Conservation (phyloP, 2,888 invertebrate genomes). For the Melanostoma scalare region DNA sequence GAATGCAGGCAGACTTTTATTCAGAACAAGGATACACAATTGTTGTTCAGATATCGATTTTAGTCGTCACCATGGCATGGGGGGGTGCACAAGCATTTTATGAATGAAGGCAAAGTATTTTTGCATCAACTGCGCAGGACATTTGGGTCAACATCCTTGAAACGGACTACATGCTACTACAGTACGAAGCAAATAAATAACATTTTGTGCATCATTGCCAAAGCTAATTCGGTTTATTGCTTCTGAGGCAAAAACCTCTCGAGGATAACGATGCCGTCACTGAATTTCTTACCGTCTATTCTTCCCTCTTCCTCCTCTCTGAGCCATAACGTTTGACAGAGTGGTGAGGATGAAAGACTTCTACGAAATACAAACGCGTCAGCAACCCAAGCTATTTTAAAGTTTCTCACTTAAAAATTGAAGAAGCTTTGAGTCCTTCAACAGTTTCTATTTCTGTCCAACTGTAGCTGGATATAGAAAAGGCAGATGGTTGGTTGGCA, state of each 20-base stretch:
- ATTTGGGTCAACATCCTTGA: conserved; percentile 80
- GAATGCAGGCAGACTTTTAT: conserved; percentile 38
- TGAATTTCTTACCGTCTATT: conserved; percentile 11
- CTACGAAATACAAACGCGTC: background rate
- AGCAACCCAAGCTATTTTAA: too few species aligned
- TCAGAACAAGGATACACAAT: conserved; percentile 59
- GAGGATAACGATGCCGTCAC: conserved; percentile 48
- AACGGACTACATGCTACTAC: conserved; percentile 49
- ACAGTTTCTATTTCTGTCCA: too few species aligned
- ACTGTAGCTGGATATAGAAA: too few species aligned
- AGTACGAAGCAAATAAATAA: conserved; percentile 5
- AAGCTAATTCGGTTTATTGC: background rate
- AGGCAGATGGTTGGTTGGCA: too few species aligned
- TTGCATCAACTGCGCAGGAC: conserved; percentile 77
- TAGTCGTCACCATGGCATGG: conserved; percentile 46
- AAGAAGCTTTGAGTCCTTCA: too few species aligned
- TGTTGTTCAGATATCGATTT: conserved; percentile 48
- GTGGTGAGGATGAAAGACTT: background rate
- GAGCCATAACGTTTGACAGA: background rate
- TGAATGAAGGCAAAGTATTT: conserved; percentile 67
- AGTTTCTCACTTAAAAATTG: too few species aligned
- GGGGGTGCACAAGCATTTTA: conserved; percentile 18
- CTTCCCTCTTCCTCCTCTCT: too few species aligned
- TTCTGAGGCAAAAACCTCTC: background rate
- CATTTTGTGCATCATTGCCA: conserved; percentile 16